A percentile compares a stretch with the other conserved stretches of the same genome.
These are phyloP conservation scores for Coracopsis vasa DNA, from an alignment of 2,113 vertebrate species.

Conservation along the genomic window DNA sequence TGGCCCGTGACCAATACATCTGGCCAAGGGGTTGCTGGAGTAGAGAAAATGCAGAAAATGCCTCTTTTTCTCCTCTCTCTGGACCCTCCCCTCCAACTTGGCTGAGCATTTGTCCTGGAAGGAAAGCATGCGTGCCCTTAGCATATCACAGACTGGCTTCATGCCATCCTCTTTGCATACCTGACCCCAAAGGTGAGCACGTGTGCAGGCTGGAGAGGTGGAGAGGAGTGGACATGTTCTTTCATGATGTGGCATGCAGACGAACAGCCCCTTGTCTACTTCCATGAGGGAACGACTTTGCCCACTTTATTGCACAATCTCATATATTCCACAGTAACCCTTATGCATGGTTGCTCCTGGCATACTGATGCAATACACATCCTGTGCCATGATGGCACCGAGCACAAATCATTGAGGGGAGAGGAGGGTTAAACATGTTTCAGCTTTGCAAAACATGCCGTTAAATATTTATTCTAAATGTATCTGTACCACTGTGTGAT, in stretches of 20 bases:
- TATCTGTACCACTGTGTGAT: constrained; percentile 31
- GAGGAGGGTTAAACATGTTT: not conserved
- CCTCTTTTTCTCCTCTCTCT: constrained; percentile 2
- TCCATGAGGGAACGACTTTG: not conserved
- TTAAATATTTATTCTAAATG: constrained; percentile 59
- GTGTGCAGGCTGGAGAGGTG: not conserved
- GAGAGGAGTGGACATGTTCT: not conserved
- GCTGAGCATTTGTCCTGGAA: not conserved
- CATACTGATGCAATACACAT: not conserved
- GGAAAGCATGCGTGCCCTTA: not conserved
- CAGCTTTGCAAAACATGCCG: constrained; percentile 17
- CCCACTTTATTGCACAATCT: not conserved
- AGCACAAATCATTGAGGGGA: not conserved
- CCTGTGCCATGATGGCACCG: not conserved
- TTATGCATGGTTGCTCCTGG: not conserved
- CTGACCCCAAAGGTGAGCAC: not conserved
- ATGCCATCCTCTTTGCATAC: not conserved
- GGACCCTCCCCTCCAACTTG: not conserved
- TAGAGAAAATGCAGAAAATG: constrained; percentile 35
- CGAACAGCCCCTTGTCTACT: not conserved
- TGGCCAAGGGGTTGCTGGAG: constrained; percentile 32
- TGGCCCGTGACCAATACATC: constrained; percentile 52
- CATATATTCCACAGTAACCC: not conserved
- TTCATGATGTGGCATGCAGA: not conserved
- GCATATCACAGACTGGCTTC: not conserved